phyloP scores from a whole-genome alignment of 2,113 vertebrate species.

The Melanotaenia duboulayi region DNA sequence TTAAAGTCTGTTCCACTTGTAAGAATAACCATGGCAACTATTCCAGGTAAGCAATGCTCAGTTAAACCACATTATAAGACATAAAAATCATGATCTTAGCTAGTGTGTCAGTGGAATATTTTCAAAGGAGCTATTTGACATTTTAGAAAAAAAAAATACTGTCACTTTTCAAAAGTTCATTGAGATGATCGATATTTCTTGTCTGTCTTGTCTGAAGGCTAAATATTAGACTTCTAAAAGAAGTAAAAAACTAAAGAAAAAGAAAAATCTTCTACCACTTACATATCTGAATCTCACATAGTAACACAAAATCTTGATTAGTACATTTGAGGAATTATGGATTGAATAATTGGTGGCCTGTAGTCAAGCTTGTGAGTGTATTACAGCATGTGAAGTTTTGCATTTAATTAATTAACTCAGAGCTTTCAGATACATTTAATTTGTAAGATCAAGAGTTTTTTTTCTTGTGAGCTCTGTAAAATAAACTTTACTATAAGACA shows the following conservation, averaged over 20 bases:
- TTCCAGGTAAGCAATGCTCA: background rate
- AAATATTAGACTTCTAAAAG: background rate
- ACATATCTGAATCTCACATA: background rate
- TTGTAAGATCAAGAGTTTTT: background rate
- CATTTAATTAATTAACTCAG: background rate
- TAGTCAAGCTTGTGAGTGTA: background rate
- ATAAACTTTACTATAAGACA: background rate
- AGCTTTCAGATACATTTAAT: background rate
- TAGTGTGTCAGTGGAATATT: conserved; percentile 1
- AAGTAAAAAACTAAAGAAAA: background rate
- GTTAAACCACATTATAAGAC: background rate
- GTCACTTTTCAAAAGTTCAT: background rate
- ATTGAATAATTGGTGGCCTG: background rate
- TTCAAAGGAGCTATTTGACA: background rate
- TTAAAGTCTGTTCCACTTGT: conserved; percentile 25
- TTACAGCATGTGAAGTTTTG: background rate
- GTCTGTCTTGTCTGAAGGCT: background rate
- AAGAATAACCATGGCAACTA: conserved; percentile 27
- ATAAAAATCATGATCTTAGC: background rate
- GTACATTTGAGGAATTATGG: background rate
- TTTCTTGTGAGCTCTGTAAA: background rate
- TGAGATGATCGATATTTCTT: background rate
- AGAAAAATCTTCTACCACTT: background rate
- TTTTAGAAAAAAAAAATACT: background rate
- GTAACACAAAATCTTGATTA: background rate